Evolutionary conservation across 2,113 vertebrate genomes (phyloP).

Genomic region (Eublepharis macularius): DNA sequence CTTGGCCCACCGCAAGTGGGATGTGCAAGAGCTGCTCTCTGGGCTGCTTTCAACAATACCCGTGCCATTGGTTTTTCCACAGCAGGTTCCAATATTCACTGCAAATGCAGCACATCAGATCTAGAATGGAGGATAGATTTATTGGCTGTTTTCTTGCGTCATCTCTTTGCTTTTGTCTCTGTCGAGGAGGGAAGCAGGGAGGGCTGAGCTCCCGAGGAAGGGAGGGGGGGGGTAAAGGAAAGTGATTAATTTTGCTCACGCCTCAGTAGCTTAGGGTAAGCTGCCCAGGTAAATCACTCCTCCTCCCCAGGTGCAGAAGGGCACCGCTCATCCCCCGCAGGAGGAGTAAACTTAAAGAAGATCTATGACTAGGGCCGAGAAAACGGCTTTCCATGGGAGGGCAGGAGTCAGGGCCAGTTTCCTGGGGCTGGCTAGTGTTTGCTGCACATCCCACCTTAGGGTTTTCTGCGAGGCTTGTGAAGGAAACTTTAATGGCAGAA

Average conservation of each 20-base stretch:
- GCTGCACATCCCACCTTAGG: neutral
- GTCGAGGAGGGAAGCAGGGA: neutral
- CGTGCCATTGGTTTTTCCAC: neutral
- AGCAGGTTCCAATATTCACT: neutral
- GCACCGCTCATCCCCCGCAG: neutral
- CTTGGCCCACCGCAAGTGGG: neutral
- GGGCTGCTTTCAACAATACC: neutral
- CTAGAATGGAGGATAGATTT: neutral
- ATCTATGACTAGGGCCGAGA: neutral
- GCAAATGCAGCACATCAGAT: neutral
- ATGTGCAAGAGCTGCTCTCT: neutral
- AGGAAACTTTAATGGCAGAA: neutral
- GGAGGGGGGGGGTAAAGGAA: neutral
- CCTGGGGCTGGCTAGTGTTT: fast-evolving
- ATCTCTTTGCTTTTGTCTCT: neutral
- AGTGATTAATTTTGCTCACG: neutral
- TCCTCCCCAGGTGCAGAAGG: neutral
- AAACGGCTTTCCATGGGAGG: neutral
- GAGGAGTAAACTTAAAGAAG: neutral
- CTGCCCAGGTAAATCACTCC: neutral
- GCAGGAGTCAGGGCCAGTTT: neutral
- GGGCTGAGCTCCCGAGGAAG: neutral
- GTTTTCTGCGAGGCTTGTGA: neutral
- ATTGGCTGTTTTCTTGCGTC: neutral
- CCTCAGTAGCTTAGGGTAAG: neutral